Evolutionary conservation across 2,113 vertebrate genomes (phyloP), one percentile per base, ranked within the genome.

Genomic region (Dissostichus mawsoni): DNA sequence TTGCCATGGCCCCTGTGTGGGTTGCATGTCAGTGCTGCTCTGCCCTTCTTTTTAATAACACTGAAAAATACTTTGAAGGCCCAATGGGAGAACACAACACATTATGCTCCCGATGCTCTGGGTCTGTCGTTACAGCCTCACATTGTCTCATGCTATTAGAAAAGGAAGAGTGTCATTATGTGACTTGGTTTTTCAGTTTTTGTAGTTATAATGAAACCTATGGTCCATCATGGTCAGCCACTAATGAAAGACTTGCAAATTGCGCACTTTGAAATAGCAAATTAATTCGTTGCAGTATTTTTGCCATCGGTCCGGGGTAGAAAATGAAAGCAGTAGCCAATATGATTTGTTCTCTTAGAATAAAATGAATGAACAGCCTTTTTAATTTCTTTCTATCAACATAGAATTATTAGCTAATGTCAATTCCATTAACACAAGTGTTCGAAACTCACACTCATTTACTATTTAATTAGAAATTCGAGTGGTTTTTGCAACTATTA

Each of bases 1-100:
- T 92, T 91, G 81, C 83, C 87, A 88, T 91, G 87, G 88, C 79
- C 84, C 83, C 86, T 83, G 83, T 89, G 87, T 85, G 88, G 77
- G 91, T 76, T 83, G 78, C 78, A 89, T 90, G 85, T 92, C 88
- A 88, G 79, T 47, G 70, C 80, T 74, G 68, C 56, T 83, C 73
- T 82, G 63, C 76, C 73, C 81, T 82, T 81, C 78, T 78, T 87
- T 41, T 90, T 87, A 86, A 92, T 89, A 89, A 86, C 74, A 78
- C 82, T 83, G 81, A 87, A 87, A 88, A 91, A 86, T 74, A 64
- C 85, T 89, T 89, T 85, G 74, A 91, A 90, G 80, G 76, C 82
- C 57, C 79, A 74, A 55, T 55, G 75, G 81, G 80, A 71, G 41
- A 90, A 82, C 73, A 86, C 68, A 87, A 75, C 52, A 62, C 81